Conservation (phyloP, 35 echinoderm and acorn worm genomes). For the Acanthaster planci region DNA sequence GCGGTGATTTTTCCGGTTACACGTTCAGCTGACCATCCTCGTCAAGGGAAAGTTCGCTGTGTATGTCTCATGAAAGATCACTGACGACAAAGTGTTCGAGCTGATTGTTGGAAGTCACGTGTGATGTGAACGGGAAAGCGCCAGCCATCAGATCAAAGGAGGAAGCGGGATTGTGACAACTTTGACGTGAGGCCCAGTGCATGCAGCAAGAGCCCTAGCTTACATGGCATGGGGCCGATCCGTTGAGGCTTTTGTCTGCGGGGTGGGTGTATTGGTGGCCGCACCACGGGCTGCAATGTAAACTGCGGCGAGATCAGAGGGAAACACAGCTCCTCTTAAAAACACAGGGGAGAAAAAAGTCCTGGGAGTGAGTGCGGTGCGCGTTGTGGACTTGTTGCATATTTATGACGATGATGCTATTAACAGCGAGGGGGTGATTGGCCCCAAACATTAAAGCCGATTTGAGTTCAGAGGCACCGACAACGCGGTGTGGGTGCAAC, state of each 20-base stretch:
- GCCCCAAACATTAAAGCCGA: not conserved
- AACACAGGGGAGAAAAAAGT: not conserved
- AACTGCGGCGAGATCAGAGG: constrained; percentile 25
- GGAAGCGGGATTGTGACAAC: not conserved
- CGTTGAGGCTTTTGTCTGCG: constrained; percentile 13
- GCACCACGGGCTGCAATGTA: constrained; percentile 27
- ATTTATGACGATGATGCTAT: constrained; percentile 23
- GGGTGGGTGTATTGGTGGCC: constrained; percentile 18
- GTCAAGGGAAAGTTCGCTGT: too few relatives aligned
- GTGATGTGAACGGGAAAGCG: constrained; percentile 10
- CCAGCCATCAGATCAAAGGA: constrained; percentile 8
- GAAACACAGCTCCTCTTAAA: not conserved
- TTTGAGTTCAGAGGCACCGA: not conserved
- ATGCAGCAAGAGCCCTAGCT: too few relatives aligned
- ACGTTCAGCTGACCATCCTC: too few relatives aligned
- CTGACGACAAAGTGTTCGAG: not conserved
- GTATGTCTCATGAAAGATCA: too few relatives aligned
- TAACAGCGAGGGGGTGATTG: constrained; percentile 27
- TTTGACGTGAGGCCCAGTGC: not conserved
- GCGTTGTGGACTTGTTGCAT: constrained; percentile 22
- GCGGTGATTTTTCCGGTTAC: too few relatives aligned
- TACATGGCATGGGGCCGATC: constrained; percentile 10
- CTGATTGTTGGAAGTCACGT: not conserved
- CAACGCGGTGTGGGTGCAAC: not conserved
- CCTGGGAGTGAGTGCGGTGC: not conserved